Conservation (phyloP, 2,113 vertebrate species). For the Chitala chitala region DNA sequence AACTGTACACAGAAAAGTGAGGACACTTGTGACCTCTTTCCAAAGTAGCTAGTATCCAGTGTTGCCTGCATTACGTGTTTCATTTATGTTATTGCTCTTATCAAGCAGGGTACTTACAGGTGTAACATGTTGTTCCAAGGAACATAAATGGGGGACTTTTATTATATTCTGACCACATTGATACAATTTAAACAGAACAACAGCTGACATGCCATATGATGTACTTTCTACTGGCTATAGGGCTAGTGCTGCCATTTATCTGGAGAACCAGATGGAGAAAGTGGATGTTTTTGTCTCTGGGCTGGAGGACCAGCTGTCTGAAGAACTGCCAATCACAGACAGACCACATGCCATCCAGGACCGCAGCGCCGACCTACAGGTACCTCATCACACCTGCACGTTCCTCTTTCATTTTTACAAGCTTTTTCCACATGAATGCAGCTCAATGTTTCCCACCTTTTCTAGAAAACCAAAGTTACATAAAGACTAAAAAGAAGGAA, state of each 20-base stretch:
- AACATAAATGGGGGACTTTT: too few species aligned
- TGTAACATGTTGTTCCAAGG: too few species aligned
- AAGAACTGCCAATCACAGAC: constrained; percentile 68
- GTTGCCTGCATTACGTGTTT: not conserved
- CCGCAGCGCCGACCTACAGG: constrained; percentile 66
- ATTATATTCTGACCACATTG: not conserved
- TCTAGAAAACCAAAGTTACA: too few species aligned
- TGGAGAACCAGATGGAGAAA: constrained; percentile 79
- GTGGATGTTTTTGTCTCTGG: constrained; percentile 70
- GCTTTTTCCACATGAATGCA: not conserved
- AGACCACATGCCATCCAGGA: constrained; percentile 63
- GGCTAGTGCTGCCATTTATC: constrained; percentile 73
- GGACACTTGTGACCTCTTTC: not conserved
- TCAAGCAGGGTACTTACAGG: too few species aligned
- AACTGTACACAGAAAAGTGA: constrained; percentile 82
- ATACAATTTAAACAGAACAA: not conserved
- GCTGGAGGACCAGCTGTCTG: constrained; percentile 73
- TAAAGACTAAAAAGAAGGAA: too few species aligned
- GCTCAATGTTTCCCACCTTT: not conserved
- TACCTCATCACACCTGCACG: constrained; percentile 40
- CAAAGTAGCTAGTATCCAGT: not conserved
- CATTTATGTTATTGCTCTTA: too few species aligned
- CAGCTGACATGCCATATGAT: not conserved
- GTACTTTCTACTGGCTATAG: constrained; percentile 46
- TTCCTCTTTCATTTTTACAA: not conserved